A percentile compares a stretch with the other conserved stretches of the same genome.
These are phyloP conservation scores for Argyrosomus regius DNA, from an alignment of 2,797 vertebrate species.

Conservation along the genomic window DNA sequence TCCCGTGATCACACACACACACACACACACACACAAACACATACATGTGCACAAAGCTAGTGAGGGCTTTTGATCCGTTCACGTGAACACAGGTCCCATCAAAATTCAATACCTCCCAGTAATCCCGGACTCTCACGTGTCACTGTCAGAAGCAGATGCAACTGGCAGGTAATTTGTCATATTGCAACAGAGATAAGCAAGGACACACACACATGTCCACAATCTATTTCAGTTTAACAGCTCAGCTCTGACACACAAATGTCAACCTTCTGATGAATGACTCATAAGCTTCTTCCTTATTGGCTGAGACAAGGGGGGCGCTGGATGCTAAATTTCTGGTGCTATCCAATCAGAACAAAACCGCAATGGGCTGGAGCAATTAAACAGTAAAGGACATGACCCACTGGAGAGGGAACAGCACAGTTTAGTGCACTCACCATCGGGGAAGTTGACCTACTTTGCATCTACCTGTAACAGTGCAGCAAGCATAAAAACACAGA, in stretches of 20 bases:
- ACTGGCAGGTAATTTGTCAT: slow-evolving; percentile 46
- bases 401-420: background rate
- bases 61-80: slow-evolving; percentile 38
- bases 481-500: slow-evolving; percentile 5
- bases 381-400: slow-evolving; percentile 22
- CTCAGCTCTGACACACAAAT: slow-evolving; percentile 67
- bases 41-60: background rate
- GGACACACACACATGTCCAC: slow-evolving; percentile 15
- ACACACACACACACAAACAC: background rate
- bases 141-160: slow-evolving; percentile 12
- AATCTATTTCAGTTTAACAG: slow-evolving; percentile 70
- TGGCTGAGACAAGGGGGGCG: slow-evolving; percentile 25
- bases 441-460: slow-evolving; percentile 1
- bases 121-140: slow-evolving; percentile 40
- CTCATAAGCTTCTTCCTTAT: slow-evolving; percentile 34
- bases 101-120: slow-evolving; percentile 58
- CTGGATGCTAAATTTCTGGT: slow-evolving; percentile 27
- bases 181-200: slow-evolving; percentile 27
- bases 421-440: background rate
- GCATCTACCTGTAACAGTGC: slow-evolving; percentile 17
- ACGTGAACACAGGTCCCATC: slow-evolving; percentile 35
- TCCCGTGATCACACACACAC: slow-evolving; percentile 1
- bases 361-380: background rate
- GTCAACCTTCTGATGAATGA: slow-evolving; percentile 61
- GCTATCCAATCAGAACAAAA: slow-evolving; percentile 42